phyloP scores from a whole-genome alignment of 1,140 invertebrate species.

The Cydia pomonella region DNA sequence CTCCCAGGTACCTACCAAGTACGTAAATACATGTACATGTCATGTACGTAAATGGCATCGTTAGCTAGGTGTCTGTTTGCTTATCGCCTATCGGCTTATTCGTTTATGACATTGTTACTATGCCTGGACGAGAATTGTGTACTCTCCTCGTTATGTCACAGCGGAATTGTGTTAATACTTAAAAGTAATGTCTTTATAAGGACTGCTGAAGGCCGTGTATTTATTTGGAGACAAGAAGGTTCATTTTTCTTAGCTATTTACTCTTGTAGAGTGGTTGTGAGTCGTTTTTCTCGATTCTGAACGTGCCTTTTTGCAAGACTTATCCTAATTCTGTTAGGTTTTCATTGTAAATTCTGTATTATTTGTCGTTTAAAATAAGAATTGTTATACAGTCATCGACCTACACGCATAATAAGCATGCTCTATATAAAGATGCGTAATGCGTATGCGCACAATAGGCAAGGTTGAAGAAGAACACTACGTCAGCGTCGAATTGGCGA shows the following conservation, averaged over 20 bases:
- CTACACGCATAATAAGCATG: constrained; percentile 52
- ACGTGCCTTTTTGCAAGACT: no score
- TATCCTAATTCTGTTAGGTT: neutral
- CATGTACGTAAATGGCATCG: constrained; percentile 47
- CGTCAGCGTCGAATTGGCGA: constrained; percentile 71
- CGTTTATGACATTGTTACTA: constrained; percentile 54
- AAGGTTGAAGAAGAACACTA: constrained; percentile 49
- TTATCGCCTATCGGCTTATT: constrained; percentile 49
- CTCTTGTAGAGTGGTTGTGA: neutral
- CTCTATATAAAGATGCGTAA: constrained; percentile 52
- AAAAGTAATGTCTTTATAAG: neutral
- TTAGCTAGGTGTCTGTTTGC: constrained; percentile 62
- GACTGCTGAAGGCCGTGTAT: neutral
- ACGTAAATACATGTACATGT: constrained; percentile 46
- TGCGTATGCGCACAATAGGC: constrained; percentile 53
- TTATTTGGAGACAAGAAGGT: constrained; percentile 33
- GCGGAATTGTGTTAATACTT: constrained; percentile 32
- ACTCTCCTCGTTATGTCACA: constrained; percentile 44
- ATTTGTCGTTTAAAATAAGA: neutral
- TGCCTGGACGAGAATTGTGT: constrained; percentile 51
- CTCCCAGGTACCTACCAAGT: constrained; percentile 35
- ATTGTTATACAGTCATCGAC: constrained; percentile 42
- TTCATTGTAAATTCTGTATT: constrained; percentile 8
- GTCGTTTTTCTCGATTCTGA: no score
- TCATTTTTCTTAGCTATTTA: neutral